Percentiles rank a stretch among this genome's conserved stretches.
Evolutionary conservation across 2,888 invertebrate genomes (phyloP).

Genomic region (Hydrotaea cyrtoneurina): DNA sequence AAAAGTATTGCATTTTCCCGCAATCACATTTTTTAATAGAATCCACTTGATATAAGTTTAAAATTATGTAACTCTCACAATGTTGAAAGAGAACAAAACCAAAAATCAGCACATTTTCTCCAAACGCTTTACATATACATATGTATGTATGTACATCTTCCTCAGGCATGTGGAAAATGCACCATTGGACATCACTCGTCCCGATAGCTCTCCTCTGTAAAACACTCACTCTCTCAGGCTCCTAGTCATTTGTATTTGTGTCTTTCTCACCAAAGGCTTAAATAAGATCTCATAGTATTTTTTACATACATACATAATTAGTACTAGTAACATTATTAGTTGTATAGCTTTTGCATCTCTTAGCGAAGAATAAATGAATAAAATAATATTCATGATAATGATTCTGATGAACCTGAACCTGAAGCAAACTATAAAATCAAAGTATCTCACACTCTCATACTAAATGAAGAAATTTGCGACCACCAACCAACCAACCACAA

Average conservation of each 20-base stretch:
- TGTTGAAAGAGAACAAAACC: background rate
- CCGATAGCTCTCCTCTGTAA: constrained; percentile 10
- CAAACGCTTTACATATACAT: constrained; percentile 28
- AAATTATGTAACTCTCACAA: constrained; percentile 33
- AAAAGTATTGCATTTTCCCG: constrained; percentile 30
- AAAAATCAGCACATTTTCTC: constrained; percentile 13
- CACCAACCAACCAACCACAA: constrained; percentile 16
- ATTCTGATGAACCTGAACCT: background rate
- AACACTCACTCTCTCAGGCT: constrained; percentile 60
- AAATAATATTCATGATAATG: background rate
- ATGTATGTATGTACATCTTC: background rate
- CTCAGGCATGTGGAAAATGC: background rate
- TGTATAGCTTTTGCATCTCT: constrained; percentile 64
- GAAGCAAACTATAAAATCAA: constrained; percentile 19
- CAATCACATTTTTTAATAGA: constrained; percentile 42
- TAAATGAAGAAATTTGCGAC: constrained; percentile 6
- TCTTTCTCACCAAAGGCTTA: constrained; percentile 53
- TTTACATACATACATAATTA: constrained; percentile 54
- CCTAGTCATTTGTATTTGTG: constrained; percentile 59
- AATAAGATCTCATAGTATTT: constrained; percentile 62
- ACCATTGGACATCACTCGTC: background rate
- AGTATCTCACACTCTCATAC: background rate
- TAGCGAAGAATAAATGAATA: constrained; percentile 30
- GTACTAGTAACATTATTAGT: constrained; percentile 51
- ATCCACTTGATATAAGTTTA: constrained; percentile 42